Conservation (phyloP, 2,797 vertebrate genomes). For the Scolopax bukidnonensis region DNA sequence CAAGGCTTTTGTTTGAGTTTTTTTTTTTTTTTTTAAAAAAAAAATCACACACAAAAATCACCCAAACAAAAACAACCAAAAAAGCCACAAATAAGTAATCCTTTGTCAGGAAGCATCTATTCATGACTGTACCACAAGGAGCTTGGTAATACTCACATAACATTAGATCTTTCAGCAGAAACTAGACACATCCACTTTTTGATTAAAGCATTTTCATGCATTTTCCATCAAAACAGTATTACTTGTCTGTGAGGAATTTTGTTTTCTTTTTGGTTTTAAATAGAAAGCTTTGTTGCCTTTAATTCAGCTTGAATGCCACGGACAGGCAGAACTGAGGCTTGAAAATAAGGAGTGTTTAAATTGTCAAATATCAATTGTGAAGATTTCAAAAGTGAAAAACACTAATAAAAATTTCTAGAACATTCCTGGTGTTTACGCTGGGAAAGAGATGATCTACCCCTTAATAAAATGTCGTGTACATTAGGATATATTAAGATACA, state of each 20-base stretch:
- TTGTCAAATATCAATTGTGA: not conserved
- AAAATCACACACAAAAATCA: not conserved
- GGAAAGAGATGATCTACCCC: not conserved
- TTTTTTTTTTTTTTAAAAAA: not conserved
- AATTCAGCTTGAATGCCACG: not conserved
- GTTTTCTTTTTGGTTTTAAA: not conserved
- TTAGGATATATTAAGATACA: not conserved
- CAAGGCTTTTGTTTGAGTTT: constrained; percentile 33
- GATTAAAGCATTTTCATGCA: not conserved
- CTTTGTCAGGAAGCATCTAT: not conserved
- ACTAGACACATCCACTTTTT: not conserved
- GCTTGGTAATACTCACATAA: not conserved
- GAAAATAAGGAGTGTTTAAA: not conserved
- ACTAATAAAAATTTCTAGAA: not conserved
- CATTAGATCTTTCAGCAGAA: not conserved
- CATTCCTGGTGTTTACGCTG: not conserved
- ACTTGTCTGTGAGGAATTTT: not conserved
- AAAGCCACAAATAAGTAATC: not conserved
- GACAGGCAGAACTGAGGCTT: not conserved
- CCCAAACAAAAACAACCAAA: not conserved
- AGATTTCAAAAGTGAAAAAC: not conserved
- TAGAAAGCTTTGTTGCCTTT: not conserved
- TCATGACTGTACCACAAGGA: not conserved
- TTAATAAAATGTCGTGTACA: not conserved
- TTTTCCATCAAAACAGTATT: not conserved